Evolutionary conservation across 2,113 vertebrate species (phyloP).

Genomic region (Pelmatolapia mariae): DNA sequence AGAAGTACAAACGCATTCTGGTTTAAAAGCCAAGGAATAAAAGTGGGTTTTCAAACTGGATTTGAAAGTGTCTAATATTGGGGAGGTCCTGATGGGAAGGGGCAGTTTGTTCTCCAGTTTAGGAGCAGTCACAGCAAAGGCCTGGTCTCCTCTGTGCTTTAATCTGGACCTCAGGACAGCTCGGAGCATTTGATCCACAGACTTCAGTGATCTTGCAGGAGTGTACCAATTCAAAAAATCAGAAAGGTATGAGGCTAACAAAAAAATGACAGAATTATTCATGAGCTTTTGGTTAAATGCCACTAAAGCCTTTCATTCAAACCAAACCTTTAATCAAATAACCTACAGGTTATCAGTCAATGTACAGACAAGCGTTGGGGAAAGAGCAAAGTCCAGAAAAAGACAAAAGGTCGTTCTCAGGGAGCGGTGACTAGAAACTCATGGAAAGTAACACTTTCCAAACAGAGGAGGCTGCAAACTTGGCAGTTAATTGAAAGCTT

Average conservation of each 20-base stretch:
- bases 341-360: fast-evolving
- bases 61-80: not conserved
- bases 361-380: not conserved
- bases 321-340: not conserved
- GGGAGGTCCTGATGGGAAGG: not conserved
- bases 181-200: not conserved
- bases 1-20: too few species aligned
- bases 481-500: not conserved
- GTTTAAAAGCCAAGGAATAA: too few species aligned
- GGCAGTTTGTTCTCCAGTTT: not conserved
- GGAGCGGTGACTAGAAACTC: not conserved
- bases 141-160: not conserved
- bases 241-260: not conserved
- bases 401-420: not conserved
- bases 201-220: not conserved
- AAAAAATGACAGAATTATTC: not conserved
- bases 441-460: not conserved
- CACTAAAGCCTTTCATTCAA: not conserved
- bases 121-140: not conserved
- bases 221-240: not conserved
- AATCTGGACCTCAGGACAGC: not conserved
- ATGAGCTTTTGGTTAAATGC: not conserved
- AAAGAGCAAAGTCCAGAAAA: not conserved
- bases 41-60: too few species aligned
- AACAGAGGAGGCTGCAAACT: not conserved